Evolutionary conservation across 2,888 invertebrate genomes (phyloP).

Genomic region (Cosmia pyralina): DNA sequence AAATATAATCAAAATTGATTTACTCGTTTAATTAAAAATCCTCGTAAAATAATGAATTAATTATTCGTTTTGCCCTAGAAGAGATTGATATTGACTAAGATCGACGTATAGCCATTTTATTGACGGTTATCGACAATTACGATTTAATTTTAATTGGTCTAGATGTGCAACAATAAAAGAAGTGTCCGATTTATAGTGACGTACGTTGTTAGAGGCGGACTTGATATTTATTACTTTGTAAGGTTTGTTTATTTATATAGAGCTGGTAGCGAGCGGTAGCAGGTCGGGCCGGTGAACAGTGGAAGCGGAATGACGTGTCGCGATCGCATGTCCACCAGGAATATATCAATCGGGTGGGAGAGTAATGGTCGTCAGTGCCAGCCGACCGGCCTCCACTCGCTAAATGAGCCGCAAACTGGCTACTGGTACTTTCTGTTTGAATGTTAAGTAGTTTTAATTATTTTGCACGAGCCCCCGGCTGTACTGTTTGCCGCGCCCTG

Average conservation of each 20-base stretch:
- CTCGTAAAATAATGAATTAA: constrained; percentile 48
- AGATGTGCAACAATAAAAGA: constrained; percentile 81
- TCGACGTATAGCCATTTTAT: constrained; percentile 66
- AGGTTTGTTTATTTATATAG: constrained; percentile 78
- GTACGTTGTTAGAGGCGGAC: constrained; percentile 78
- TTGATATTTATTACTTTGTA: constrained; percentile 81
- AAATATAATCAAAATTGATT: constrained; percentile 55
- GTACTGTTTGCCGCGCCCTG: constrained; percentile 74
- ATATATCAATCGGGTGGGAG: constrained; percentile 86
- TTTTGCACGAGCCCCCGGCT: constrained; percentile 84
- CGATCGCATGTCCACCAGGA: constrained; percentile 87
- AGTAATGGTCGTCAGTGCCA: constrained; percentile 83
- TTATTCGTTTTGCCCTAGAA: constrained; percentile 49
- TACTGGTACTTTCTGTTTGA: constrained; percentile 86
- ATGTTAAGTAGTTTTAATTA: constrained; percentile 90
- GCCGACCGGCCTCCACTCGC: constrained; percentile 75
- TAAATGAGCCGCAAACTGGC: constrained; percentile 85
- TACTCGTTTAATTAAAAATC: constrained; percentile 55
- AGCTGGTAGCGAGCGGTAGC: constrained; percentile 65
- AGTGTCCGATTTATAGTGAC: constrained; percentile 82
- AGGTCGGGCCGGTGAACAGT: constrained; percentile 61
- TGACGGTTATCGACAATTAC: constrained; percentile 81
- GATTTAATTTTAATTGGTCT: constrained; percentile 80
- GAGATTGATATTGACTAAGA: constrained; percentile 65
- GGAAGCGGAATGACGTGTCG: constrained; percentile 85